Percentiles rank a stretch among this genome's conserved stretches.
Conservation (phyloP, 1,140 invertebrate genomes). For the Drosophila neocordata region DNA sequence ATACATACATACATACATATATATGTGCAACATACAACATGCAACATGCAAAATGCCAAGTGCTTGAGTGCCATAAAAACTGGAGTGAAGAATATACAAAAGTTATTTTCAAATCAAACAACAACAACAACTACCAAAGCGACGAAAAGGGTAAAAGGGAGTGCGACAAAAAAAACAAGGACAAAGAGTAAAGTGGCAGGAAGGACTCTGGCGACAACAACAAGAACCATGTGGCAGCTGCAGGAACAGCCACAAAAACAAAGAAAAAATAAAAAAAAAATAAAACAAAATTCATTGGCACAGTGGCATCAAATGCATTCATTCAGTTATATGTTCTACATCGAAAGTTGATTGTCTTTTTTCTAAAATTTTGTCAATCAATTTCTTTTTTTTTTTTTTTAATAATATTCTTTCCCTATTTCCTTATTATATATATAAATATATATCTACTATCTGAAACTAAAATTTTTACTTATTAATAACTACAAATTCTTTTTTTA, state of each 20-base stretch:
- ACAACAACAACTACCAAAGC: slow-evolving; percentile 28
- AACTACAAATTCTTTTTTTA: too few relatives aligned
- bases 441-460: too few relatives aligned
- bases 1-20: slow-evolving; percentile 5
- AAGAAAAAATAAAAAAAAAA: slow-evolving; percentile 18
- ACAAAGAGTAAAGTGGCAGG: not conserved
- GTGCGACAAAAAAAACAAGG: not conserved
- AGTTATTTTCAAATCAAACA: slow-evolving; percentile 76
- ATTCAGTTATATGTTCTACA: not conserved
- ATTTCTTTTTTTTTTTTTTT: too few relatives aligned
- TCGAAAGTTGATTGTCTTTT: too few relatives aligned
- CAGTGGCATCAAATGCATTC: slow-evolving; percentile 23
- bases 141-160: not conserved
- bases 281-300: not conserved
- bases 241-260: slow-evolving; percentile 26
- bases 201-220: slow-evolving; percentile 2
- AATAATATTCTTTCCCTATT: too few relatives aligned
- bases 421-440: too few relatives aligned
- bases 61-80: slow-evolving; percentile 51
- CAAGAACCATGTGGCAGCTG: slow-evolving; percentile 45
- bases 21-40: slow-evolving; percentile 15
- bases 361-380: too few relatives aligned
- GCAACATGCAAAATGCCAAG: slow-evolving; percentile 45
- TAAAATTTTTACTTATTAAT: too few relatives aligned
- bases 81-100: slow-evolving; percentile 60